These are phyloP conservation scores for Synanthedon andrenaeformis DNA, from an alignment of 2,888 invertebrate species.

Conservation along the genomic window DNA sequence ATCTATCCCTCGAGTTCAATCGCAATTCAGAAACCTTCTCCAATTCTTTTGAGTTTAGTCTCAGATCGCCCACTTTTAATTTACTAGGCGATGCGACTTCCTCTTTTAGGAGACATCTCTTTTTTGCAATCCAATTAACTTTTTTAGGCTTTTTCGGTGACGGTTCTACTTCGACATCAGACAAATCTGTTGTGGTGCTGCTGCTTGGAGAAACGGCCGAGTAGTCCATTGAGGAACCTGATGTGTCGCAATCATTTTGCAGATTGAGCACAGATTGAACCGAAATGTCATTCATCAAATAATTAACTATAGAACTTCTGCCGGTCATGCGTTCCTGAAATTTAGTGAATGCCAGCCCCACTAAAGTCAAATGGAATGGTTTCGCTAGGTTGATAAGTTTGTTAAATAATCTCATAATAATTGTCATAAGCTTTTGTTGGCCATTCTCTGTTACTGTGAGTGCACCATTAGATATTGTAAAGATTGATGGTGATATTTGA, in stretches of 20 bases:
- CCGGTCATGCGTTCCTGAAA: conserved; percentile 80
- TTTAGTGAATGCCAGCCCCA: conserved; percentile 86
- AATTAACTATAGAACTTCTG: conserved; percentile 79
- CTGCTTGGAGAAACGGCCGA: conserved; percentile 59
- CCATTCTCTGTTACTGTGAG: conserved; percentile 64
- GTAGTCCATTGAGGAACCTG: conserved; percentile 58
- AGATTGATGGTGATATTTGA: conserved; percentile 76
- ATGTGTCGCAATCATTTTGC: conserved; percentile 68
- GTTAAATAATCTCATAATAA: conserved; percentile 81
- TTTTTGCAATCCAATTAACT: conserved; percentile 62
- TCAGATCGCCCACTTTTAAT: conserved; percentile 74
- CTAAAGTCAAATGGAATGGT: conserved; percentile 82
- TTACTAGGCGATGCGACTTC: conserved; percentile 77
- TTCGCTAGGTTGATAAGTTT: conserved; percentile 78
- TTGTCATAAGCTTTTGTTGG: conserved; percentile 74
- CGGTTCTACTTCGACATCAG: conserved; percentile 78
- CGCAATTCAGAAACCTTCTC: conserved; percentile 66
- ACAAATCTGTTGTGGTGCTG: conserved; percentile 70
- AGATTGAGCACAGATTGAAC: conserved; percentile 81
- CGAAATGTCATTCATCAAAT: conserved; percentile 81
- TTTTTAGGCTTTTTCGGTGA: conserved; percentile 79
- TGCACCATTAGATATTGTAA: conserved; percentile 61
- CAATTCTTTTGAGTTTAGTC: conserved; percentile 73
- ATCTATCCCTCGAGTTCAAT: conserved; percentile 54
- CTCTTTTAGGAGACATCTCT: conserved; percentile 55